phyloP scores from a whole-genome alignment of 2,797 vertebrate genomes.

The Pitangus sulphuratus region DNA sequence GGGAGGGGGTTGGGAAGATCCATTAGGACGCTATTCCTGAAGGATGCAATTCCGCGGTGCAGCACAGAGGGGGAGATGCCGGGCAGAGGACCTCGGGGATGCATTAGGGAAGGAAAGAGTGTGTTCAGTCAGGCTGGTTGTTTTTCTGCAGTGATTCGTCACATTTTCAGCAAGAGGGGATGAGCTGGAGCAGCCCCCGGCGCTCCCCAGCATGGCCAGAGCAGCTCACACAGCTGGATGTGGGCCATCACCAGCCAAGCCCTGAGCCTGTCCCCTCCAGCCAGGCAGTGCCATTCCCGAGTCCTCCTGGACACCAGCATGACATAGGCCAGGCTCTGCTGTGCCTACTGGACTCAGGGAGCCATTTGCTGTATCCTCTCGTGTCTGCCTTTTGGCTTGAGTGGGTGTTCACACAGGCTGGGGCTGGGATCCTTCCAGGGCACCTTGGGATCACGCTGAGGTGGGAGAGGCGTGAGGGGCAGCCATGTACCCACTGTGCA shows the following conservation, averaged over 20 bases:
- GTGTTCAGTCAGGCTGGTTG: neutral
- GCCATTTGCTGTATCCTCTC: fast-evolving
- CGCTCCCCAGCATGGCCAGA: neutral
- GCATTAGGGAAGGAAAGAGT: neutral
- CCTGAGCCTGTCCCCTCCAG: neutral
- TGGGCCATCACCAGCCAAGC: neutral
- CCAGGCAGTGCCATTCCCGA: fast-evolving
- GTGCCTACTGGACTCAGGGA: neutral
- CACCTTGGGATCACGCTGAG: fast-evolving
- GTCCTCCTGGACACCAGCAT: fast-evolving
- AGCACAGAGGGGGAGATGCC: conserved; percentile 28
- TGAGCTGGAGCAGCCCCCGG: neutral
- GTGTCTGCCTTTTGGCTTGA: fast-evolving
- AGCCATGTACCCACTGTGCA: fast-evolving
- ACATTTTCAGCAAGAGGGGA: neutral
- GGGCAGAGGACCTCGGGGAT: conserved; percentile 1
- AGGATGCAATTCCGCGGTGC: neutral
- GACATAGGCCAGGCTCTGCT: fast-evolving
- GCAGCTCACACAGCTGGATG: neutral
- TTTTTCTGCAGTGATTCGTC: neutral
- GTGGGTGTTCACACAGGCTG: fast-evolving
- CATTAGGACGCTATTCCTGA: neutral
- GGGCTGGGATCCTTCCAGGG: neutral
- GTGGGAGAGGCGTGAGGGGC: neutral
- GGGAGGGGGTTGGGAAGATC: neutral